Evolutionary conservation across 92 coral and sea anemone genomes (phyloP).

Genomic region (Actinostola sp.): DNA sequence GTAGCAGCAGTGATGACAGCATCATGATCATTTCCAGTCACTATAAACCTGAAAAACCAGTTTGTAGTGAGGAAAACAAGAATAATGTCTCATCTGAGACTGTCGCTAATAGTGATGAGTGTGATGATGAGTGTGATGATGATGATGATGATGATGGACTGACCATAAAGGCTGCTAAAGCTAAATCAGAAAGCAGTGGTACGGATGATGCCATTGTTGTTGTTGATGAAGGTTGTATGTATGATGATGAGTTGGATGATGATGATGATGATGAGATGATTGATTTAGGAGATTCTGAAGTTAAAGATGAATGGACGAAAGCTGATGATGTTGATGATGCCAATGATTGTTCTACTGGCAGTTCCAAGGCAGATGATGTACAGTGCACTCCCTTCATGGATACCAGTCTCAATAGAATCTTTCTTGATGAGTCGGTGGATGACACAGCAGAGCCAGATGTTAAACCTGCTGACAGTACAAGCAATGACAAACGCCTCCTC

Average conservation of each 20-base stretch:
- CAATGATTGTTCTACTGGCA: neutral
- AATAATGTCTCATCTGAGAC: constrained; percentile 6
- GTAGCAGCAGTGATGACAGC: constrained; percentile 61
- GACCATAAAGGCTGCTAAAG: neutral
- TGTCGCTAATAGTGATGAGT: constrained; percentile 52
- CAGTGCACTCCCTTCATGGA: neutral
- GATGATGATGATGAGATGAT: constrained; percentile 13
- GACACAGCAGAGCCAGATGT: neutral
- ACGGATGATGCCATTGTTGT: constrained; percentile 9
- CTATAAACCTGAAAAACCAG: constrained; percentile 30
- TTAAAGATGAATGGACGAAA: neutral
- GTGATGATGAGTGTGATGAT: constrained; percentile 18
- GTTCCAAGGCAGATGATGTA: neutral
- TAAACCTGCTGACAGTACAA: neutral
- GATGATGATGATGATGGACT: constrained; percentile 22
- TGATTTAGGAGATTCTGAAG: constrained; percentile 24
- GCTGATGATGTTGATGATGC: constrained; percentile 1
- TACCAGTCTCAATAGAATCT: constrained; percentile 3
- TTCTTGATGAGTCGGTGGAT: constrained; percentile 5
- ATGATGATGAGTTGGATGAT: constrained; percentile 27
- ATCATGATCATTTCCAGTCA: constrained; percentile 80
- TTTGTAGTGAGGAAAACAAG: neutral
- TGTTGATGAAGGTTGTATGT: constrained; percentile 17
- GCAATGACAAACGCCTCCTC: neutral
- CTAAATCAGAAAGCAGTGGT: constrained; percentile 3